phyloP scores from a whole-genome alignment of 1,140 invertebrate genomes.

The Cotesia vestalis region DNA sequence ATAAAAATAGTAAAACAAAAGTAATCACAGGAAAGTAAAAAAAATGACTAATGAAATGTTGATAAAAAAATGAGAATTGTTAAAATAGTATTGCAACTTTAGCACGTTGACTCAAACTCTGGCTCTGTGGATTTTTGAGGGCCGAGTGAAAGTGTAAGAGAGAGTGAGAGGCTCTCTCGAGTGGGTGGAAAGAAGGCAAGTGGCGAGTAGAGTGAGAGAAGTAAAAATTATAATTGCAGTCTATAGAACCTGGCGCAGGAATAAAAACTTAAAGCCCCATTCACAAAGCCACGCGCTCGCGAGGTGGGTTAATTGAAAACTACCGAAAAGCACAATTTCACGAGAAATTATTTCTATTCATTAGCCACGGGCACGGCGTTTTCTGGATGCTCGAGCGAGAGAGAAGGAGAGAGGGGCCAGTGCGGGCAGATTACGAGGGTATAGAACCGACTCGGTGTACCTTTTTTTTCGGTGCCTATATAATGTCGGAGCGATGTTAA shows the following conservation, averaged over 20 bases:
- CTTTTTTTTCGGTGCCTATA: slow-evolving; percentile 35
- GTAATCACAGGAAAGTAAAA: too few relatives aligned
- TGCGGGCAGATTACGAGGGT: neutral
- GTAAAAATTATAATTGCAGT: slow-evolving; percentile 42
- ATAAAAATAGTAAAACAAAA: too few relatives aligned
- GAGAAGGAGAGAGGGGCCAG: slow-evolving; percentile 9
- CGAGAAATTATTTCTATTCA: slow-evolving; percentile 67
- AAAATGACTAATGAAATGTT: too few relatives aligned
- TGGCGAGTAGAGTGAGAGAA: neutral
- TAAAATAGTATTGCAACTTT: too few relatives aligned
- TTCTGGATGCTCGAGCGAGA: slow-evolving; percentile 18
- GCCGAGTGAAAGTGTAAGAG: too few relatives aligned
- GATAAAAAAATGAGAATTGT: too few relatives aligned
- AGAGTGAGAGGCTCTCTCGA: too few relatives aligned
- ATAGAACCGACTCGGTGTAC: neutral
- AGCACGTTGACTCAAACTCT: too few relatives aligned
- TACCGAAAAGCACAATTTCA: slow-evolving; percentile 65
- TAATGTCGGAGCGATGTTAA: slow-evolving; percentile 16
- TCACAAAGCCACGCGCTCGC: slow-evolving; percentile 42
- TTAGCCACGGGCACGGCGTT: slow-evolving; percentile 47
- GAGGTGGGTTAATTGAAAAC: slow-evolving; percentile 64
- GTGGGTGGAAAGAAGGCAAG: neutral
- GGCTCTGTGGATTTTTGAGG: neutral
- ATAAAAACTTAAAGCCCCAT: slow-evolving; percentile 55
- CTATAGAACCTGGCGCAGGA: slow-evolving; percentile 40